These are phyloP conservation scores for Hipposideros armiger DNA, from an alignment of 2,113 vertebrate species.

Conservation along the genomic window DNA sequence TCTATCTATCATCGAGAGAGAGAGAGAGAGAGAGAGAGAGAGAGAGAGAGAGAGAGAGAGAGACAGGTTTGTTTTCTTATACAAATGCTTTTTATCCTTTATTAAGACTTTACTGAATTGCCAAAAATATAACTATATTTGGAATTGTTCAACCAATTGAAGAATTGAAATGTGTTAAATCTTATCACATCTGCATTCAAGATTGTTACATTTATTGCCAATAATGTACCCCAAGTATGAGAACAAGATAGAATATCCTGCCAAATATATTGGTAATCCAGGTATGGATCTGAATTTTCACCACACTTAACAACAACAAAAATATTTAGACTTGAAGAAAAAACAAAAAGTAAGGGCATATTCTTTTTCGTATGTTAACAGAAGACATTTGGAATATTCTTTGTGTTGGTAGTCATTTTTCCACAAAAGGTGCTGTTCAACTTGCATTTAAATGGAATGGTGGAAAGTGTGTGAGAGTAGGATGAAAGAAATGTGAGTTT, in stretches of 20 bases:
- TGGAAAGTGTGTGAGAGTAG: neutral
- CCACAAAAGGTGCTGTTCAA: neutral
- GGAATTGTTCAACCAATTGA: constrained; percentile 64
- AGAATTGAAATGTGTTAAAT: constrained; percentile 66
- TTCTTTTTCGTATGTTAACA: neutral
- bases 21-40: too few relatives aligned
- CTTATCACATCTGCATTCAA: constrained; percentile 14
- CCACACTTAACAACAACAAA: neutral
- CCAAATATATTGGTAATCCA: neutral
- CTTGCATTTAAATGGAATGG: neutral
- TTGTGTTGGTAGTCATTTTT: neutral
- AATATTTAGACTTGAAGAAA: neutral
- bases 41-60: too few relatives aligned
- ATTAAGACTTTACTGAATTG: constrained; percentile 62
- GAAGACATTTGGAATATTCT: neutral
- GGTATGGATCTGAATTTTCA: neutral
- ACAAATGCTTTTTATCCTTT: neutral
- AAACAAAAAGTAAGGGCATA: neutral
- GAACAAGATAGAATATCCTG: neutral
- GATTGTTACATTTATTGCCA: neutral
- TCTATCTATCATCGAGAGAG: too few relatives aligned
- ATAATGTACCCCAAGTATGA: neutral
- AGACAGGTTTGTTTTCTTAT: neutral
- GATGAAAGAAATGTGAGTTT: neutral
- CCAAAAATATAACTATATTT: constrained; percentile 68